These are phyloP conservation scores for Proteles cristata DNA, from an alignment of 2,113 vertebrate species.

Conservation along the genomic window DNA sequence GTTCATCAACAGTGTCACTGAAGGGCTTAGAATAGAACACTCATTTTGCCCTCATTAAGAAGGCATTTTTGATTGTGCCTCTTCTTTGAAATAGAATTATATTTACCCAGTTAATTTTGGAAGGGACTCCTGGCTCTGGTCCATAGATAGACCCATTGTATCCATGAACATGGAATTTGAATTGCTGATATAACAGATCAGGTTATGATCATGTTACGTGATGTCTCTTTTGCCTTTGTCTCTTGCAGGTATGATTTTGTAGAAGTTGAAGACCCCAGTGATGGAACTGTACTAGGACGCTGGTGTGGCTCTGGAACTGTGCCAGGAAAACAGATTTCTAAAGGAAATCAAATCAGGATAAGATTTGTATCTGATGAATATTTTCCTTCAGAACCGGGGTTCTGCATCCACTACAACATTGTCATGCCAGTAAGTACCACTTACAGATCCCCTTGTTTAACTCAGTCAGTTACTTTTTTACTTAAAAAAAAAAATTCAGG, in stretches of 20 bases:
- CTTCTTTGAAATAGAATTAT: constrained; percentile 39
- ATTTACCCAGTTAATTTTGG: constrained; percentile 52
- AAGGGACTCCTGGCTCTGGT: constrained; percentile 6
- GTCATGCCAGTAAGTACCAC: constrained; percentile 89
- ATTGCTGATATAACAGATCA: background rate
- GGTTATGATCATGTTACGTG: background rate
- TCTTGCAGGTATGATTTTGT: constrained; percentile 96
- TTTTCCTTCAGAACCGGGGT: constrained; percentile 96
- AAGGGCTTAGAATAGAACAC: background rate
- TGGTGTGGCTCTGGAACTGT: constrained; percentile 94
- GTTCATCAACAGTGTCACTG: background rate
- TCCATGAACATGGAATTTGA: background rate
- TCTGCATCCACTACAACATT: constrained; percentile 95
- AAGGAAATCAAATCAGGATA: constrained; percentile 95
- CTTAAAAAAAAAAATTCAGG: background rate
- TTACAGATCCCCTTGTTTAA: background rate
- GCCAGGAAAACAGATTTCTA: constrained; percentile 91
- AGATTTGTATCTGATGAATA: constrained; percentile 98
- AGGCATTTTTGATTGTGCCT: background rate
- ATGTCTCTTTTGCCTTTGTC: constrained; percentile 70
- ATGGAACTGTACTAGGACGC: constrained; percentile 93
- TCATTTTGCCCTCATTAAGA: background rate
- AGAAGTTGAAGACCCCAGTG: constrained; percentile 95
- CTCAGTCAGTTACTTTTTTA: constrained; percentile 38
- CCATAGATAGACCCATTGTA: background rate